A percentile compares a stretch with the other conserved stretches of the same genome.
phyloP scores from a whole-genome alignment of 1,140 invertebrate genomes.

The Micrasema minimum region DNA sequence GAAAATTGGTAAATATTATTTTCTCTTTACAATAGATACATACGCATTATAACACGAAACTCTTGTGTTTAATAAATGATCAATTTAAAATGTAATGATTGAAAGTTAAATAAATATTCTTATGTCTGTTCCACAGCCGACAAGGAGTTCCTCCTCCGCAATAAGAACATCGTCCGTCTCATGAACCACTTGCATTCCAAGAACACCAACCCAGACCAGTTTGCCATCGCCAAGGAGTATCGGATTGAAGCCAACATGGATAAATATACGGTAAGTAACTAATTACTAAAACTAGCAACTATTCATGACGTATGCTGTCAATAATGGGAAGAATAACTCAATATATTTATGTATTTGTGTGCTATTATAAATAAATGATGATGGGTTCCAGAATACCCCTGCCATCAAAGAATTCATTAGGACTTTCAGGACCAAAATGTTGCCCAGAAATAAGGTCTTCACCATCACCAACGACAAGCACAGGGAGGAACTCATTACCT shows the following conservation, averaged over 20 bases:
- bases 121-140: no score
- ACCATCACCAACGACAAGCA: constrained; percentile 64
- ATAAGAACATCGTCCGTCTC: constrained; percentile 72
- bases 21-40: background rate
- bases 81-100: no score
- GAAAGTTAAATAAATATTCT: no score
- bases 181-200: constrained; percentile 70
- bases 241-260: constrained; percentile 67
- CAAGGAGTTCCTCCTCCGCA: constrained; percentile 66
- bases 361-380: no score
- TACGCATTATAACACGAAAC: background rate
- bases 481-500: constrained; percentile 60
- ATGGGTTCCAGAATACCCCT: constrained; percentile 59
- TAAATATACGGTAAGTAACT: constrained; percentile 58
- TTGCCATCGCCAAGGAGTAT: constrained; percentile 67
- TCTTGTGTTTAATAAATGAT: no score
- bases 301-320: background rate
- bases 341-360: no score
- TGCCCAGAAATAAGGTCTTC: constrained; percentile 67
- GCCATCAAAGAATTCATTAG: constrained; percentile 67
- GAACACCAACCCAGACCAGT: constrained; percentile 60
- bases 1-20: constrained; percentile 10
- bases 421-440: constrained; percentile 63
- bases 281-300: no score
- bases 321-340: constrained; percentile 5